Evolutionary conservation across 2,888 invertebrate species (phyloP), one percentile per base, ranked within the genome.

Genomic region (Lochmaea crataegi): DNA sequence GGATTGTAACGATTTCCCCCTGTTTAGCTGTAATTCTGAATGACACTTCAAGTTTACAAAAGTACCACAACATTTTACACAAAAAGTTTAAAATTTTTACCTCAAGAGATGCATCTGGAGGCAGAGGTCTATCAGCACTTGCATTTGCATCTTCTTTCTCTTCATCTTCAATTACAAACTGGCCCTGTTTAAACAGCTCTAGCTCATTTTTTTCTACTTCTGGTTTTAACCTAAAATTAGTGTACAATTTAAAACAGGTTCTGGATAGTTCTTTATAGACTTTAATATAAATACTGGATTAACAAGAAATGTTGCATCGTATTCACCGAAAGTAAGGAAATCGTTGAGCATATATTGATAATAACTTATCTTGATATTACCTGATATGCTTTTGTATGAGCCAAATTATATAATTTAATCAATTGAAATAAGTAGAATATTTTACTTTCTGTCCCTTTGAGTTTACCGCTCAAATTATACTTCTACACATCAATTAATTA

Each of bases 151-250:
- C 96, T 85, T 96, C 96, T 81, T 95, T 96, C 79, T 95, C 93
- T 86, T 94, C 94, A 81, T 97, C 96, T 79, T 94, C 95, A 80
- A 96, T 95, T 63, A 96, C 95, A 85, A 97, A 94, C 89, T 97
- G 95, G 65, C 97, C 97, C 86, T 96, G 94, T 6, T 93, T 90
- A 89, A 96, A 97, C 79, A 97, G 88, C 85, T 97, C 97, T 84
- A 97, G 85, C 85, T 97, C 96, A 80, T 93, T 94, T 84, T 96
- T 97, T 87, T 99, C 99, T 16, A 98, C 97, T 84, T 99, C 99
- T 0, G 94, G 93, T 87, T 96, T 97, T 84, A 99, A 90, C 74
- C 97, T 84, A 73, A 60, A 75, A 53, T 18, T 0, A 53, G 9
- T 53, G 18, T 53, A 53, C 16, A 16, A 53, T 16, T 53, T n/a